Evolutionary conservation across 2,113 vertebrate genomes (phyloP).

Genomic region (Cromileptes altivelis): DNA sequence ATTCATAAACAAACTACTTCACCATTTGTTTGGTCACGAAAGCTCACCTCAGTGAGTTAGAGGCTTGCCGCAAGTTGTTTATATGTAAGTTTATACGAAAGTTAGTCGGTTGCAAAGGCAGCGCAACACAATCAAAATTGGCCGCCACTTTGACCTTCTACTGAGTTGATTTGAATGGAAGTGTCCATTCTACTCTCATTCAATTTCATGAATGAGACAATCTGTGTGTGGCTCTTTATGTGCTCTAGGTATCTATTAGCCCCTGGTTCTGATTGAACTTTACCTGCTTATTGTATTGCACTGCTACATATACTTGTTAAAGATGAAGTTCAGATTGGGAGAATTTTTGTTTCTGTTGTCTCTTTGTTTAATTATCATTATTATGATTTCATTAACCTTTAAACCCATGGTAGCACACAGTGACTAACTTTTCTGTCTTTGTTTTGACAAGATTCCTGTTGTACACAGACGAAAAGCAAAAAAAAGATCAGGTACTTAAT

Average conservation of each 20-base stretch:
- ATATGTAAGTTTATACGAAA: no score
- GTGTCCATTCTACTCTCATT: no score
- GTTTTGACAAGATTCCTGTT: neutral
- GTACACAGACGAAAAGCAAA: neutral
- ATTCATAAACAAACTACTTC: no score
- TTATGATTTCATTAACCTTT: neutral
- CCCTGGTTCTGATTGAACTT: neutral
- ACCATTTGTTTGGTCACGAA: no score
- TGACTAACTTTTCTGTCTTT: neutral
- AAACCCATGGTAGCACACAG: neutral
- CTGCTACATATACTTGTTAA: neutral
- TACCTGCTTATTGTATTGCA: neutral
- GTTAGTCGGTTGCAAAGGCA: no score
- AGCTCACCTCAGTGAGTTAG: no score
- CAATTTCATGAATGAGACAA: no score
- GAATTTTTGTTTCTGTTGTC: neutral
- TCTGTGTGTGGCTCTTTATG: neutral
- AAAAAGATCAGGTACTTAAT: neutral
- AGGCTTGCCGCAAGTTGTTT: no score
- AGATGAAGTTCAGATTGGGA: neutral
- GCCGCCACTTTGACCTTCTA: no score
- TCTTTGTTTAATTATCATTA: neutral
- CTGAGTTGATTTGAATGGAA: no score
- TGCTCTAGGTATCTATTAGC: neutral
- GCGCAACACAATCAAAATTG: no score